Evolutionary conservation across 2,888 invertebrate species (phyloP).

Genomic region (Platycnemis pennipes): DNA sequence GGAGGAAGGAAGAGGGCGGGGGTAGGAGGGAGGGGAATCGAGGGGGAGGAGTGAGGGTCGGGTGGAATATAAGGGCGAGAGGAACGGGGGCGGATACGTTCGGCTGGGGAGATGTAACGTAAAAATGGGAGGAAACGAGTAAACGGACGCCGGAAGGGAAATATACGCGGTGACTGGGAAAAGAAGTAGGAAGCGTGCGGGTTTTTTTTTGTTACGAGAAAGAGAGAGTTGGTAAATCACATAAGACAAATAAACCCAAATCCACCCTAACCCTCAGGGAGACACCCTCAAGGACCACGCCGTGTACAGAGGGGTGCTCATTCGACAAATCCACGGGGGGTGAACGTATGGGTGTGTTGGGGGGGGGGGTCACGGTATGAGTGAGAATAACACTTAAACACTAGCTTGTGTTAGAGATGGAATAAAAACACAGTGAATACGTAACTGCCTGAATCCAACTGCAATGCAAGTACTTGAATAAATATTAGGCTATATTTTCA

Average conservation of each 20-base stretch:
- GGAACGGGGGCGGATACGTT: background rate
- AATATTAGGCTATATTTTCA: too few species aligned
- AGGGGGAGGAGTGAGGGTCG: background rate
- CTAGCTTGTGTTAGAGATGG: too few species aligned
- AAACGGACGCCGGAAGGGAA: background rate
- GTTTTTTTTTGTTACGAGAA: too few species aligned
- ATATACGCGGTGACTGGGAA: background rate
- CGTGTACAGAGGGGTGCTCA: too few species aligned
- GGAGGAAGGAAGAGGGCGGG: background rate
- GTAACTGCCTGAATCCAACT: too few species aligned
- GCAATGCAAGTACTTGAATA: too few species aligned
- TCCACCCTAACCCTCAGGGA: background rate
- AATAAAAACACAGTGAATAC: too few species aligned
- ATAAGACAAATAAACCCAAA: background rate
- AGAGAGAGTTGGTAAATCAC: background rate
- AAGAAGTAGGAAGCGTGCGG: background rate
- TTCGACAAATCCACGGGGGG: too few species aligned
- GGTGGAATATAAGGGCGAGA: background rate
- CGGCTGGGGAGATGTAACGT: background rate
- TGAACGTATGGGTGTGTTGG: too few species aligned
- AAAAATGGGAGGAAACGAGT: background rate
- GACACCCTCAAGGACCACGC: too few species aligned
- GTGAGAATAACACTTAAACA: too few species aligned
- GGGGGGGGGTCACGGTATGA: too few species aligned
- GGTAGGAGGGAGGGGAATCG: background rate